phyloP scores from a whole-genome alignment of 53 echinoderm and acorn worm genomes.

The Apostichopus leukothele region DNA sequence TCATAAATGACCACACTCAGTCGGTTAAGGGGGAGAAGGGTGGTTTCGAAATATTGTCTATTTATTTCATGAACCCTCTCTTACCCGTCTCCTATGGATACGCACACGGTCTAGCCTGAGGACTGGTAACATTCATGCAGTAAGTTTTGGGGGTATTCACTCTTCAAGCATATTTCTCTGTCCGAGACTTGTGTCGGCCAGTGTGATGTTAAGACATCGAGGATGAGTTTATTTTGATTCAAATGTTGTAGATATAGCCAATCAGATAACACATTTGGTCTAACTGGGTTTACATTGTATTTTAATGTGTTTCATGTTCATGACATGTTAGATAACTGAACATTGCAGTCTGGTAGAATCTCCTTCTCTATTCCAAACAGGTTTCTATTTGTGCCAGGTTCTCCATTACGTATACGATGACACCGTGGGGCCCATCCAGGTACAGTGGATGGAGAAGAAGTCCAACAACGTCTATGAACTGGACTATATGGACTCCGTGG shows the following conservation, averaged over 20 bases:
- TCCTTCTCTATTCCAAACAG: constrained; percentile 39
- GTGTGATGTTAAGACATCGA: too few relatives aligned
- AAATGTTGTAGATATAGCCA: too few relatives aligned
- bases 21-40: too few relatives aligned
- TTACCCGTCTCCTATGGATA: too few relatives aligned
- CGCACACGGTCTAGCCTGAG: too few relatives aligned
- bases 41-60: too few relatives aligned
- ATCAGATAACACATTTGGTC: too few relatives aligned
- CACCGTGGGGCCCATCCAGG: constrained; percentile 70
- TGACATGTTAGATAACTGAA: not conserved
- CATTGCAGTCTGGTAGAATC: not conserved
- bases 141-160: too few relatives aligned
- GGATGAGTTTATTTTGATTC: too few relatives aligned
- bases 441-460: constrained; percentile 90
- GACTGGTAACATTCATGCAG: too few relatives aligned
- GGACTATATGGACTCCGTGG: constrained; percentile 86
- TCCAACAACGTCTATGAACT: constrained; percentile 76
- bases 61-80: too few relatives aligned
- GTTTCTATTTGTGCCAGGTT: constrained; percentile 83
- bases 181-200: not conserved
- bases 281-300: not conserved
- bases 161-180: not conserved
- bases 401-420: constrained; percentile 88
- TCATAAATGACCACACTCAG: too few relatives aligned
- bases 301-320: not conserved